Conservation (phyloP, 2,888 invertebrate genomes). For the Aethes cnicana region DNA sequence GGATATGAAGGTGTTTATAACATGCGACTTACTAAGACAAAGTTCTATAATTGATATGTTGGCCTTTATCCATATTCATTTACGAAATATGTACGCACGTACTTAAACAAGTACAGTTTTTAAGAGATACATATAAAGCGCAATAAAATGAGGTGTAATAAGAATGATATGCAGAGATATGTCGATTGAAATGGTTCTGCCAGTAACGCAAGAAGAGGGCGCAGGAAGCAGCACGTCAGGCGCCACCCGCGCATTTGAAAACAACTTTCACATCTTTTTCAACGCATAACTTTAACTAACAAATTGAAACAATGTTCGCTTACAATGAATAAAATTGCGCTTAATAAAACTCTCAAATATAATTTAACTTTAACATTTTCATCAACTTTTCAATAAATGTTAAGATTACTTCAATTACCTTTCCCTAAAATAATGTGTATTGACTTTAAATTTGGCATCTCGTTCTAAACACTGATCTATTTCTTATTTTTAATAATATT, state of each 20-base stretch:
- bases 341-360: constrained; percentile 83
- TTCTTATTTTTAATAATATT: constrained; percentile 68
- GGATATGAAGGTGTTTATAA: constrained; percentile 39
- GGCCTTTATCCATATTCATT: constrained; percentile 58
- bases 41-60: constrained; percentile 72
- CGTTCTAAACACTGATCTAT: constrained; percentile 81
- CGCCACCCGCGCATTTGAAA: constrained; percentile 46
- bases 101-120: constrained; percentile 58
- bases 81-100: constrained; percentile 47
- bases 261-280: constrained; percentile 65
- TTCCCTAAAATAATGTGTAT: constrained; percentile 85
- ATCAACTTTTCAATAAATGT: constrained; percentile 80
- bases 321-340: constrained; percentile 81
- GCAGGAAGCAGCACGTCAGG: constrained; percentile 19
- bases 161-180: constrained; percentile 74
- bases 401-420: constrained; percentile 79
- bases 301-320: constrained; percentile 81
- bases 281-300: constrained; percentile 82
- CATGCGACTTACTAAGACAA: constrained; percentile 70
- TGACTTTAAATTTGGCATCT: constrained; percentile 87
- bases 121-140: constrained; percentile 65
- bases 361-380: constrained; percentile 81
- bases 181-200: constrained; percentile 41
- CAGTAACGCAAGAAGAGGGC: constrained; percentile 44
- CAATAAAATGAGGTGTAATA: constrained; percentile 61